A percentile compares a stretch with the other conserved stretches of the same genome.
Evolutionary conservation across 2,797 vertebrate species (phyloP).

Genomic region (Sardinella longiceps): DNA sequence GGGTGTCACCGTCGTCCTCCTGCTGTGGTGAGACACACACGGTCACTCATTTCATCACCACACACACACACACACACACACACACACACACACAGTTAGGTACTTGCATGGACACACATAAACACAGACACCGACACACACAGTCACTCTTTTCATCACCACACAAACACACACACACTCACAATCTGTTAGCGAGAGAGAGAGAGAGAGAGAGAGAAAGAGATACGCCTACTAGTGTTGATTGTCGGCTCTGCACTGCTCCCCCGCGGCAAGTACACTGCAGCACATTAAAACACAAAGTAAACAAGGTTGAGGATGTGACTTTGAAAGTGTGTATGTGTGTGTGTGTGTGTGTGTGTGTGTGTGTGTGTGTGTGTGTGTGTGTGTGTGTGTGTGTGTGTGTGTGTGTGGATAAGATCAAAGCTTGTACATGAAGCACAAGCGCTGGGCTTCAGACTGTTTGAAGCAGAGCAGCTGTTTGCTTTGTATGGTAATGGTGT

Average conservation of each 20-base stretch:
- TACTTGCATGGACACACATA: no score
- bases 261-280: not conserved
- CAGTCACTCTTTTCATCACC: no score
- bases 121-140: no score
- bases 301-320: slow-evolving; percentile 7
- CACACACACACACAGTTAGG: no score
- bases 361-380: not conserved
- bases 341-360: not conserved
- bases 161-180: no score
- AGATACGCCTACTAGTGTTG: not conserved
- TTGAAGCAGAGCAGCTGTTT: slow-evolving; percentile 15
- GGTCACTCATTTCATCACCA: no score
- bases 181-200: no score
- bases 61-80: no score
- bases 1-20: slow-evolving; percentile 69
- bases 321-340: not conserved
- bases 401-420: not conserved
- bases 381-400: not conserved
- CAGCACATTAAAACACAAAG: not conserved
- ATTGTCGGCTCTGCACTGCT: not conserved
- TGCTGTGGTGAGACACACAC: slow-evolving; percentile 71
- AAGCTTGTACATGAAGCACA: not conserved
- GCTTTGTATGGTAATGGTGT: slow-evolving; percentile 22
- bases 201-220: no score
- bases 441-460: not conserved